Percentiles rank a stretch among this genome's conserved stretches.
phyloP scores from a whole-genome alignment of 2,888 invertebrate species.

The Hylaea fasciaria region DNA sequence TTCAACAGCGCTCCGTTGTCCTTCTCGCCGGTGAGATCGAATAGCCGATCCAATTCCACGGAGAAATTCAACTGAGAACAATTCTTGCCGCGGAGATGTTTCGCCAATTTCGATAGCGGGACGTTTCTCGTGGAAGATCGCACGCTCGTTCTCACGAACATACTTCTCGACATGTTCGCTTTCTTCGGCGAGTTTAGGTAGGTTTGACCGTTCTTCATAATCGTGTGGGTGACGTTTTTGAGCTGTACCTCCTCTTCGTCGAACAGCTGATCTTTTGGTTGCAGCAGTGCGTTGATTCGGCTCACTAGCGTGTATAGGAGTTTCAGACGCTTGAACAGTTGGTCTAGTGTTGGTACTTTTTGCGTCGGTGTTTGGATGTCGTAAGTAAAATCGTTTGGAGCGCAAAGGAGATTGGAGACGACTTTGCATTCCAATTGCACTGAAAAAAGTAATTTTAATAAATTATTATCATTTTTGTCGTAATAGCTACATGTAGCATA shows the following conservation, averaged over 20 bases:
- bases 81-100: constrained; percentile 61
- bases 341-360: constrained; percentile 56
- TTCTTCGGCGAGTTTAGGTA: constrained; percentile 61
- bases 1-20: constrained; percentile 29
- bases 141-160: constrained; percentile 67
- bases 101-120: constrained; percentile 64
- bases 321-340: constrained; percentile 70
- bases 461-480: too few relatives aligned
- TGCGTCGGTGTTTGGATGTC: constrained; percentile 52
- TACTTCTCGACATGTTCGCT: constrained; percentile 59
- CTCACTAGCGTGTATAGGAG: constrained; percentile 70
- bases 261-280: constrained; percentile 67
- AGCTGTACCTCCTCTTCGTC: constrained; percentile 56
- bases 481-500: not conserved
- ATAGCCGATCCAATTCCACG: constrained; percentile 66
- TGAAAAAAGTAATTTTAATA: constrained; percentile 49
- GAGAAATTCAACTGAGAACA: constrained; percentile 71
- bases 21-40: constrained; percentile 53
- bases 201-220: constrained; percentile 58
- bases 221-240: constrained; percentile 64
- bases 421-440: constrained; percentile 75
- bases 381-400: constrained; percentile 56
- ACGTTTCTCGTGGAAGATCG: constrained; percentile 63
- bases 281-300: constrained; percentile 63
- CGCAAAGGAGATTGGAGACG: constrained; percentile 66